These are phyloP conservation scores for Trachelus tabidus DNA, from an alignment of 2,888 invertebrate genomes.

Conservation along the genomic window DNA sequence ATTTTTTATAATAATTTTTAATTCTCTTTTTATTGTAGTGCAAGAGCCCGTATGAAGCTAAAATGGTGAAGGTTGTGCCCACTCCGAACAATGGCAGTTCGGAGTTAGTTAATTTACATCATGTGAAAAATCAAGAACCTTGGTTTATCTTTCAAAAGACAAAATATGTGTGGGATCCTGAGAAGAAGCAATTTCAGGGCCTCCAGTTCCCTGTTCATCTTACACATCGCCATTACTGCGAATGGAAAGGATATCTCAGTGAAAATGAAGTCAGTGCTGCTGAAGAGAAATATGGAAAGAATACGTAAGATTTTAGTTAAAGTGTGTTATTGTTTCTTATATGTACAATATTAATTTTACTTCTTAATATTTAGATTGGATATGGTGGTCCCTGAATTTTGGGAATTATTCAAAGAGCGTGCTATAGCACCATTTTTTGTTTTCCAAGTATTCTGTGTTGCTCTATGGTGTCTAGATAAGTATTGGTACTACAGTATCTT, in stretches of 20 bases:
- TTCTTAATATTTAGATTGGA: slow-evolving; percentile 69
- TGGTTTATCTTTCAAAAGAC: slow-evolving; percentile 99
- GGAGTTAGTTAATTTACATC: slow-evolving; percentile 86
- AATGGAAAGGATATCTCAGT: slow-evolving; percentile 88
- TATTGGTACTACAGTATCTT: slow-evolving; percentile 99
- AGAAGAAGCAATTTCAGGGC: slow-evolving; percentile 83
- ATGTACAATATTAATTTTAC: not conserved
- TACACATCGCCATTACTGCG: slow-evolving; percentile 77
- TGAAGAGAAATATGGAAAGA: slow-evolving; percentile 88
- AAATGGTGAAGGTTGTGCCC: slow-evolving; percentile 93
- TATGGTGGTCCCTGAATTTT: slow-evolving; percentile 94
- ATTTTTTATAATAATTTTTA: not conserved
- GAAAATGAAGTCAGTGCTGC: slow-evolving; percentile 82
- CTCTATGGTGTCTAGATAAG: slow-evolving; percentile 98
- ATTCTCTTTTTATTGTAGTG: slow-evolving; percentile 70
- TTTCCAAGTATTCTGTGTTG: slow-evolving; percentile 99
- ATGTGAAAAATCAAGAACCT: slow-evolving; percentile 71
- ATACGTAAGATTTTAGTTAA: slow-evolving; percentile 73
- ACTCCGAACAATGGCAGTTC: slow-evolving; percentile 97
- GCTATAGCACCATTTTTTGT: slow-evolving; percentile 99
- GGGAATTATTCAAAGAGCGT: slow-evolving; percentile 95
- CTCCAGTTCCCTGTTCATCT: slow-evolving; percentile 87
- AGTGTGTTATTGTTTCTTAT: slow-evolving; percentile 1
- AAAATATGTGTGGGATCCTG: slow-evolving; percentile 90
- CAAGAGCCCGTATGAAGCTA: slow-evolving; percentile 79